phyloP scores from a whole-genome alignment of 2,888 invertebrate genomes.

The Ephialtes manifestator region DNA sequence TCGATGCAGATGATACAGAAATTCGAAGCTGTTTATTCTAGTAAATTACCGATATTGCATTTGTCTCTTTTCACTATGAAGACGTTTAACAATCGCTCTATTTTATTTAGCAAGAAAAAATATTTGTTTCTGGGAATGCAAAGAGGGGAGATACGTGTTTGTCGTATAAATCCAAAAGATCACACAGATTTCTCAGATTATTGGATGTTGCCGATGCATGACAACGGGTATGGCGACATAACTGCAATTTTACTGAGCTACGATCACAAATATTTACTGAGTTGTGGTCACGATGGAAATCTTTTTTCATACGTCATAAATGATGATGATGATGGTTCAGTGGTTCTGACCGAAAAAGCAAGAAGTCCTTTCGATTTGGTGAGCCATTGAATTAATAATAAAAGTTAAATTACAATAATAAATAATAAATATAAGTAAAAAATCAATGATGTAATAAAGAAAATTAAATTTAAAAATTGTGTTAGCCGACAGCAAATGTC shows the following conservation, averaged over 20 bases:
- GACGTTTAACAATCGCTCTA: background rate
- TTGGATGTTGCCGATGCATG: conserved; percentile 92
- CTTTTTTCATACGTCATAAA: conserved; percentile 89
- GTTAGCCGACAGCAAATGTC: conserved; percentile 71
- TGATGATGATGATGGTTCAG: conserved; percentile 64
- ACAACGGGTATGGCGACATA: conserved; percentile 90
- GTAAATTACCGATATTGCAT: conserved; percentile 82
- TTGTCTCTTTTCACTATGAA: background rate
- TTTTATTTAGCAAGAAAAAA: conserved; percentile 79
- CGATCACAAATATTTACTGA: conserved; percentile 88
- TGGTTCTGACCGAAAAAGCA: conserved; percentile 62
- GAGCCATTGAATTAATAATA: background rate
- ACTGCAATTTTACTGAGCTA: conserved; percentile 89
- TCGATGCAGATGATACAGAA: conserved; percentile 88
- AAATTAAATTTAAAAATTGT: background rate
- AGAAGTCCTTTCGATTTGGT: conserved; percentile 64
- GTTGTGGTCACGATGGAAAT: conserved; percentile 92
- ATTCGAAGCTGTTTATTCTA: conserved; percentile 87
- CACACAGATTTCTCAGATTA: conserved; percentile 89
- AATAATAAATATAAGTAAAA: too few relatives aligned
- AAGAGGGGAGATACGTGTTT: conserved; percentile 88
- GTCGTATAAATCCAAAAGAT: conserved; percentile 86
- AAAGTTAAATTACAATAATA: background rate
- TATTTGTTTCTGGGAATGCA: conserved; percentile 89
- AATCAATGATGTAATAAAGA: background rate